Evolutionary conservation across 2,797 vertebrate genomes (phyloP).

Genomic region (Sebastes itinus): DNA sequence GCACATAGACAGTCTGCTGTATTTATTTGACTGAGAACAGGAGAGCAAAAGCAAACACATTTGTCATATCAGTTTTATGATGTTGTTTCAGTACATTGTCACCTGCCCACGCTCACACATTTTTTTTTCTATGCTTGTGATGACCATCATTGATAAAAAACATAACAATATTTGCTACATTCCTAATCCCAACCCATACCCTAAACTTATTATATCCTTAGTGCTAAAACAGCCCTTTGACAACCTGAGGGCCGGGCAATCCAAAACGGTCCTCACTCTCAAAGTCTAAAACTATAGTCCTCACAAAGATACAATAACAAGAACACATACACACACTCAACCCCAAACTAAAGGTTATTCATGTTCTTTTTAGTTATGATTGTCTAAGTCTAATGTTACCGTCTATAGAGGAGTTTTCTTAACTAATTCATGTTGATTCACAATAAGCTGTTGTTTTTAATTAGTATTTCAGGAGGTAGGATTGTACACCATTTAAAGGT

Average conservation of each 20-base stretch:
- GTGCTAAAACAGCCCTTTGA: not conserved
- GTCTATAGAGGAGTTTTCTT: not conserved
- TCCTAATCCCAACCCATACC: not conserved
- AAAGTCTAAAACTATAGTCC: not conserved
- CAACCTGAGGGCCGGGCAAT: rapidly evolving
- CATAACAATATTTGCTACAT: not conserved
- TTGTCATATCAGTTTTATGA: not conserved
- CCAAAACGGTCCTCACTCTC: not conserved
- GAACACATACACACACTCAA: not conserved
- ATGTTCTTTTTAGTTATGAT: not conserved
- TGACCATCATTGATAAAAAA: not conserved
- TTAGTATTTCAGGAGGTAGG: not conserved
- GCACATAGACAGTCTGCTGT: not conserved
- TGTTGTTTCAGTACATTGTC: not conserved
- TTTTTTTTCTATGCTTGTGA: not conserved
- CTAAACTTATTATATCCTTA: not conserved
- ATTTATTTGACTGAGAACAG: not conserved
- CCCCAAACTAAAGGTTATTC: not conserved
- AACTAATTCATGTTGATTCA: not conserved
- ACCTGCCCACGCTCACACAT: not conserved
- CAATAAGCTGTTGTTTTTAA: not conserved
- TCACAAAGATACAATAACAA: not conserved
- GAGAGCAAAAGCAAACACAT: not conserved
- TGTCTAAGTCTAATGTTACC: not conserved
- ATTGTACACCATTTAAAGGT: not conserved